Evolutionary conservation across 2,797 vertebrate species (phyloP).

Genomic region (Ctenochaetus hawaiiensis): DNA sequence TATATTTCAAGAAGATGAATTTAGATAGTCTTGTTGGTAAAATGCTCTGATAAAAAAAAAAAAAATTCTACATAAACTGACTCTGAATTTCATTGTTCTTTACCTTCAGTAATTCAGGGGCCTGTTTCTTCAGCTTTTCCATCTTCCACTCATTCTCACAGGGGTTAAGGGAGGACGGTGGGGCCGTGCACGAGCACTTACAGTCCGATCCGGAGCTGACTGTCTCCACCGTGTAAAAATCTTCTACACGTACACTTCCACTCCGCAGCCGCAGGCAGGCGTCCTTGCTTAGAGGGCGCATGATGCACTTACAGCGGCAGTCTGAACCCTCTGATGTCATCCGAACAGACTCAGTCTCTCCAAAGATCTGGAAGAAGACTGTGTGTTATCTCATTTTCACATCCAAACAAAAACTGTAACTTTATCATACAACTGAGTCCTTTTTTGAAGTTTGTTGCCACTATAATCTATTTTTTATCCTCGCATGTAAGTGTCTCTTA

Average conservation of each 20-base stretch:
- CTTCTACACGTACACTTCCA: constrained; percentile 89
- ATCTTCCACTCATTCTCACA: constrained; percentile 98
- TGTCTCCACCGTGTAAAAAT: constrained; percentile 97
- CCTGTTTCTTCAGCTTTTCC: constrained; percentile 98
- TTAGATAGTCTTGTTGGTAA: background rate
- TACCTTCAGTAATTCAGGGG: constrained; percentile 95
- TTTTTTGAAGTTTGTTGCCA: background rate
- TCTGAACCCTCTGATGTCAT: constrained; percentile 97
- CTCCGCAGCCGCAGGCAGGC: constrained; percentile 90
- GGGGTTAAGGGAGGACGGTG: constrained; percentile 96
- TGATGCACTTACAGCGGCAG: constrained; percentile 98
- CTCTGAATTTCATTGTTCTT: background rate
- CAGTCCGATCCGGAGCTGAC: constrained; percentile 96
- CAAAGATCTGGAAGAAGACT: constrained; percentile 86
- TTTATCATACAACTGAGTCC: background rate
- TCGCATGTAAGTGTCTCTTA: background rate
- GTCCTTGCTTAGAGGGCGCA: constrained; percentile 93
- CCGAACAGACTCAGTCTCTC: constrained; percentile 91
- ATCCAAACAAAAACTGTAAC: background rate
- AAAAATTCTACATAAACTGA: background rate
- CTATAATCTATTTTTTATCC: background rate
- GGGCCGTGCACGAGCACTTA: constrained; percentile 95
- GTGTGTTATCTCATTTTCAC: background rate
- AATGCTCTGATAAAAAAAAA: background rate
- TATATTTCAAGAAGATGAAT: background rate